These are phyloP conservation scores for Noctua janthe DNA, from an alignment of 2,888 invertebrate genomes.

Conservation along the genomic window DNA sequence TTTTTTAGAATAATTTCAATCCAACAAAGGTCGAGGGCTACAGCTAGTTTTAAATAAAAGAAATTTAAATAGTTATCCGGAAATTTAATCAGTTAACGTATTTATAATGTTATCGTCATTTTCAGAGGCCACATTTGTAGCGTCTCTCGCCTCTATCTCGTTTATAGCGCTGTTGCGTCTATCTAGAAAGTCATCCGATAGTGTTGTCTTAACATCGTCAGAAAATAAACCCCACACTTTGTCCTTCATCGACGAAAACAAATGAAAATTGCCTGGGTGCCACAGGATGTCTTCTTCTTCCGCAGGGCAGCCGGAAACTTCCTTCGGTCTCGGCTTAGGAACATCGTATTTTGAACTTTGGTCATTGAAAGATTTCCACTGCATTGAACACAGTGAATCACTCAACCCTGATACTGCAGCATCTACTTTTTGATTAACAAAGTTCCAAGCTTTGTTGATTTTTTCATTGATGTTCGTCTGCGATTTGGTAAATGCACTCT, in stretches of 20 bases:
- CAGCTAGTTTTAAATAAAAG: slow-evolving; percentile 1
- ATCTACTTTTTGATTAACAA: slow-evolving; percentile 64
- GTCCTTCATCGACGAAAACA: slow-evolving; percentile 73
- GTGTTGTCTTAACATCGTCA: slow-evolving; percentile 42
- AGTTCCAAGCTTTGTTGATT: not conserved
- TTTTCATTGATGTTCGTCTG: not conserved
- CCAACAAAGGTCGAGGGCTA: too few species aligned
- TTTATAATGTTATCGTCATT: slow-evolving; percentile 54
- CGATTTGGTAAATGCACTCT: not conserved
- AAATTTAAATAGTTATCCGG: not conserved
- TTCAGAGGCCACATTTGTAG: slow-evolving; percentile 25
- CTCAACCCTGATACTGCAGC: slow-evolving; percentile 69
- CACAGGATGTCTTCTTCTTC: slow-evolving; percentile 32
- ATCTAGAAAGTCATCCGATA: not conserved
- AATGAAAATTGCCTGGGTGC: slow-evolving; percentile 52
- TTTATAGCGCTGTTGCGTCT: too few species aligned
- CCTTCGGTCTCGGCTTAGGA: slow-evolving; percentile 41
- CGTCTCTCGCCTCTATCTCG: too few species aligned
- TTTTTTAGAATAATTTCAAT: too few species aligned
- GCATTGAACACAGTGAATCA: slow-evolving; percentile 55
- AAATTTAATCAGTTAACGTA: slow-evolving; percentile 38
- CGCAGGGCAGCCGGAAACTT: slow-evolving; percentile 41
- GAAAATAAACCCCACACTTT: slow-evolving; percentile 74
- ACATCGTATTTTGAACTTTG: slow-evolving; percentile 70
- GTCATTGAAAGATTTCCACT: slow-evolving; percentile 53